These are phyloP conservation scores for Hyphantria cunea DNA, from an alignment of 1,140 invertebrate genomes.

Conservation along the genomic window DNA sequence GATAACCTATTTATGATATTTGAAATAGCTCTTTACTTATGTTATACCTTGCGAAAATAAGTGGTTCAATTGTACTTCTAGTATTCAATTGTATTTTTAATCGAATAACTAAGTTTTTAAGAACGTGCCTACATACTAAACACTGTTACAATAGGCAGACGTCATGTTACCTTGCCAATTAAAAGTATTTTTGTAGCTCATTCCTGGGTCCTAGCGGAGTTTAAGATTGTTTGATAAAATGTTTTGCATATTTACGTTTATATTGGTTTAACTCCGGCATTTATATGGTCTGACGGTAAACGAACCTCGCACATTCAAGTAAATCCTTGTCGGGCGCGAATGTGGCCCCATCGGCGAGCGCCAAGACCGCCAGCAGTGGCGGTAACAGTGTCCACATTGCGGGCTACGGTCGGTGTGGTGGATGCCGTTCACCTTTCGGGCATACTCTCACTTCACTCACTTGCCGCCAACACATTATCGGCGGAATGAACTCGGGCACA, in stretches of 20 bases:
- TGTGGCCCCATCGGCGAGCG: slow-evolving; percentile 56
- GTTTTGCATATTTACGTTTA: not conserved
- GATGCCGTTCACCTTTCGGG: slow-evolving; percentile 53
- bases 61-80: too few species aligned
- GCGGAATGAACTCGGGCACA: slow-evolving; percentile 43
- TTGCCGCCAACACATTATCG: slow-evolving; percentile 63
- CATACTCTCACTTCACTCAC: slow-evolving; percentile 64
- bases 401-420: slow-evolving; percentile 56
- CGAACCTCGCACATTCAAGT: slow-evolving; percentile 76
- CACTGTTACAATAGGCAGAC: slow-evolving; percentile 23
- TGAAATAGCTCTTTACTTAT: too few species aligned
- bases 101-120: slow-evolving; percentile 17
- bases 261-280: not conserved
- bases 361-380: slow-evolving; percentile 57
- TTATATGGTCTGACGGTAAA: slow-evolving; percentile 21
- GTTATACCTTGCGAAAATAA: too few species aligned
- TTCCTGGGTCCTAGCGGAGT: slow-evolving; percentile 52
- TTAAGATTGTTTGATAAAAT: slow-evolving; percentile 8
- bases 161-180: slow-evolving; percentile 54
- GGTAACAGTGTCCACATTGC: slow-evolving; percentile 65
- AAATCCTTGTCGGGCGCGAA: slow-evolving; percentile 66
- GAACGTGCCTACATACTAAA: not conserved
- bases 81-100: not conserved
- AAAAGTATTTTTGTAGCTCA: slow-evolving; percentile 75
- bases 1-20: too few species aligned